A percentile compares a stretch with the other conserved stretches of the same genome.
phyloP scores from a whole-genome alignment of 2,113 vertebrate genomes.

The Lophochroa leadbeateri region DNA sequence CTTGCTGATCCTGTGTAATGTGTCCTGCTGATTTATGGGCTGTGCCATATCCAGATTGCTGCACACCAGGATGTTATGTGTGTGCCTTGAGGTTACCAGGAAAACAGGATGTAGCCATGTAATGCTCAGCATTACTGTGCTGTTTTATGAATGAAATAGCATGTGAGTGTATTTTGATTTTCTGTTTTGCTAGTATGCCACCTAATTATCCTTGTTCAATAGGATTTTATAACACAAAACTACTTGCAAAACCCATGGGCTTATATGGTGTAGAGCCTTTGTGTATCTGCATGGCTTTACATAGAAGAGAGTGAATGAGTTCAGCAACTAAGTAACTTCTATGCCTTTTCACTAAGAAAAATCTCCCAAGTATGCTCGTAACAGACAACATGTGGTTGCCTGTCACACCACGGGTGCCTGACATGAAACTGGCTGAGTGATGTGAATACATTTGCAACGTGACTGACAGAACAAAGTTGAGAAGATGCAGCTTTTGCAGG shows the following conservation, averaged over 20 bases:
- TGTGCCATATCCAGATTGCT: not conserved
- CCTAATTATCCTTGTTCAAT: not conserved
- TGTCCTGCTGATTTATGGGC: not conserved
- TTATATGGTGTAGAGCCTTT: not conserved
- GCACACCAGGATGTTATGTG: not conserved
- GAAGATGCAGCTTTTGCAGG: not conserved
- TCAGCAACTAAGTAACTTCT: not conserved
- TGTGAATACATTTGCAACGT: not conserved
- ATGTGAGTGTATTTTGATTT: not conserved
- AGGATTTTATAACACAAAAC: not conserved
- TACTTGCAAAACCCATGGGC: not conserved
- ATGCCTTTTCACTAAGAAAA: not conserved
- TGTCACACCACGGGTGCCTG: not conserved
- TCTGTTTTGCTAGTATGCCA: not conserved
- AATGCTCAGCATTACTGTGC: rapidly evolving
- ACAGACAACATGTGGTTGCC: not conserved
- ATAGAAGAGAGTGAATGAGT: not conserved
- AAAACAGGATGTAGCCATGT: not conserved
- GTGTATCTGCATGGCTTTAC: not conserved
- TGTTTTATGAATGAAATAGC: not conserved
- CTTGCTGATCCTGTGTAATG: rapidly evolving
- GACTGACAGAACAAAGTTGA: not conserved
- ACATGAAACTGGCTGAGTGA: not conserved
- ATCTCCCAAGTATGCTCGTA: not conserved
- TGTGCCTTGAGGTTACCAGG: not conserved